Conservation (phyloP, 2,797 vertebrate genomes). For the Pygocentrus nattereri region DNA sequence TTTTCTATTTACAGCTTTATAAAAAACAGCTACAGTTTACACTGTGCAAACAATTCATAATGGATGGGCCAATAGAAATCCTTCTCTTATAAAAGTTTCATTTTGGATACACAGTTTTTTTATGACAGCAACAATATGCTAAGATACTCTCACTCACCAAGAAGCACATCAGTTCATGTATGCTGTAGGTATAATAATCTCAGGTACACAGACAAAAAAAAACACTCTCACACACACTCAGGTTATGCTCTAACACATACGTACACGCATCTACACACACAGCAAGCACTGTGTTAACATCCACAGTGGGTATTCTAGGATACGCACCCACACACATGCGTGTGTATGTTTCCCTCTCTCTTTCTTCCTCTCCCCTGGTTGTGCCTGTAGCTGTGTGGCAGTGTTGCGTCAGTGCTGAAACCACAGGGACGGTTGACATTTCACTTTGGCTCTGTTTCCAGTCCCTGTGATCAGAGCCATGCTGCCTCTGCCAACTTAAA, state of each 20-base stretch:
- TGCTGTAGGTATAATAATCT: not conserved
- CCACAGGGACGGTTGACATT: conserved; percentile 85
- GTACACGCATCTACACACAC: conserved; percentile 16
- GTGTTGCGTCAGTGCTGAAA: conserved; percentile 81
- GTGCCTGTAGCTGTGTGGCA: conserved; percentile 66
- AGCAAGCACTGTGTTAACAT: conserved; percentile 28
- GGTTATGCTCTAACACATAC: not conserved
- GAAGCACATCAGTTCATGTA: not conserved
- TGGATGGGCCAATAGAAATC: no score
- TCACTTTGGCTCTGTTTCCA: conserved; percentile 84
- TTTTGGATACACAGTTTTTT: not conserved
- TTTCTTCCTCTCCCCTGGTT: conserved; percentile 34
- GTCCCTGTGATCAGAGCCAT: conserved; percentile 83
- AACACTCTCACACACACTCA: not conserved
- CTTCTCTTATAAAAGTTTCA: no score
- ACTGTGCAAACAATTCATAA: no score
- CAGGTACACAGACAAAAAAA: not conserved
- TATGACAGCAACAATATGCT: no score
- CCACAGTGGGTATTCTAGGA: conserved; percentile 39
- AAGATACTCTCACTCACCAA: not conserved
- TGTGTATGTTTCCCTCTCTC: conserved; percentile 35
- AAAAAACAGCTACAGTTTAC: no score
- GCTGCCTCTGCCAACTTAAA: conserved; percentile 83
- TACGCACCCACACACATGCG: conserved; percentile 24
- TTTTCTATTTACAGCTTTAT: no score